Base-by-base conservation (phyloP, 2,797 vertebrate species). In the Gymnopithys bicolor region DNA sequence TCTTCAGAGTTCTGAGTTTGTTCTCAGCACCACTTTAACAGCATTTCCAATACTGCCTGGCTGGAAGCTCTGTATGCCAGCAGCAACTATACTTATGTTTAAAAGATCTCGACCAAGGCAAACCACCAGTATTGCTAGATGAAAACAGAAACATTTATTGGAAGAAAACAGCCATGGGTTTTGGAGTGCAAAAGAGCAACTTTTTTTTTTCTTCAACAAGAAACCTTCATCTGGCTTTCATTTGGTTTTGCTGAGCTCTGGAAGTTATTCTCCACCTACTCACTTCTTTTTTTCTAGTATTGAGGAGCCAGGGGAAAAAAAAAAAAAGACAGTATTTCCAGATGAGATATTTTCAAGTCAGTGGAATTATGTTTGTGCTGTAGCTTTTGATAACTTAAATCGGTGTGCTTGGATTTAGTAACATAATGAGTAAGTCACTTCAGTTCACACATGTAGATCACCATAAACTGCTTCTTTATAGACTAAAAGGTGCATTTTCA, bases 201-300 rank as follows among this genome's bases (percentile, higher is more conserved):
- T 8, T 24, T 13, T 41, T 12, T 15, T 19, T 48, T 18, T 8
- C 4, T 46, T 22, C 23, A 64, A 5, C 4, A 60, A 64, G 10
- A 76, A 89, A 45, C 14, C 28, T 59, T 89, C 76, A 88, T 87
- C 78, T 91, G 90, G 68, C 18, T 89, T 89, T 64, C 64, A 92
- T 90, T 83, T 90, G n/a, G 45, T 60, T 90, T 87, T 93, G 27
- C 43, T 74, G 52, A 92, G 82, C 53, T 80, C 70, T 74, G 68
- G 25, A 92, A 83, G n/a, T 77, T 77, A 80, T 48, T 80, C 56
- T 81, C 90, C 80, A 93, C 90, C 90, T 58, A 94, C 71, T 53
- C 78, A 81, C 11, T 46, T 84, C 11, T 39, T 52, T 68, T 68
- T 35, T 53, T 41, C 19, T 62, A 56, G 41, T 48, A 89, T 11